Evolutionary conservation across 2,113 vertebrate species (phyloP).

Genomic region (Carassius auratus): DNA sequence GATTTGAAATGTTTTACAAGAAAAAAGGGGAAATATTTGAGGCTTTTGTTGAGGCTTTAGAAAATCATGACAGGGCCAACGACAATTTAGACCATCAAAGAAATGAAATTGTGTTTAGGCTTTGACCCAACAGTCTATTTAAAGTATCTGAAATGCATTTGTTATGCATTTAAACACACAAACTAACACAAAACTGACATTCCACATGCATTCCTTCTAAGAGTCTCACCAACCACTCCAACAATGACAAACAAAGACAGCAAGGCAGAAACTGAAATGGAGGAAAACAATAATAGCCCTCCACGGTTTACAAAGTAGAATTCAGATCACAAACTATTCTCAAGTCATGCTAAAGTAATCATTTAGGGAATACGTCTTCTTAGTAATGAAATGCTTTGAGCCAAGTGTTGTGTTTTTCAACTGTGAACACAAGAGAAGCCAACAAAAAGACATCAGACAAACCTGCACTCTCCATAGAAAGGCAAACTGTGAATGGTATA

Average conservation of each 20-base stretch:
- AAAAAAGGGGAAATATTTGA: neutral
- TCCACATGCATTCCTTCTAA: neutral
- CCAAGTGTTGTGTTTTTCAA: neutral
- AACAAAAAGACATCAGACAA: neutral
- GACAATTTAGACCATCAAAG: neutral
- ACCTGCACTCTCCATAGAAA: conserved; percentile 59
- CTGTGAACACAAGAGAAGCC: neutral
- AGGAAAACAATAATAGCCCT: neutral
- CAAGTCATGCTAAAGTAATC: neutral
- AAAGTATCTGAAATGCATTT: neutral
- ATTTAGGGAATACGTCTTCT: neutral
- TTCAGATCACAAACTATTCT: neutral
- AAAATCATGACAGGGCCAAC: neutral
- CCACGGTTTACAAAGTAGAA: neutral
- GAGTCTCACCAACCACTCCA: neutral
- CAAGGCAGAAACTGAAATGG: conserved; percentile 3
- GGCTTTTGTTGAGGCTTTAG: neutral
- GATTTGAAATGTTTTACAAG: neutral
- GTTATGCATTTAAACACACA: neutral
- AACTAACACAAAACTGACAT: neutral
- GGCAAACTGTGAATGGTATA: conserved; percentile 66
- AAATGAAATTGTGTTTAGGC: neutral
- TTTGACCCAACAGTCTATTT: neutral
- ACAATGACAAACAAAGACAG: neutral
- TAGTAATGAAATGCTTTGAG: neutral